Evolutionary conservation across 2,888 invertebrate species (phyloP).

Genomic region (Plagodis dolabraria): DNA sequence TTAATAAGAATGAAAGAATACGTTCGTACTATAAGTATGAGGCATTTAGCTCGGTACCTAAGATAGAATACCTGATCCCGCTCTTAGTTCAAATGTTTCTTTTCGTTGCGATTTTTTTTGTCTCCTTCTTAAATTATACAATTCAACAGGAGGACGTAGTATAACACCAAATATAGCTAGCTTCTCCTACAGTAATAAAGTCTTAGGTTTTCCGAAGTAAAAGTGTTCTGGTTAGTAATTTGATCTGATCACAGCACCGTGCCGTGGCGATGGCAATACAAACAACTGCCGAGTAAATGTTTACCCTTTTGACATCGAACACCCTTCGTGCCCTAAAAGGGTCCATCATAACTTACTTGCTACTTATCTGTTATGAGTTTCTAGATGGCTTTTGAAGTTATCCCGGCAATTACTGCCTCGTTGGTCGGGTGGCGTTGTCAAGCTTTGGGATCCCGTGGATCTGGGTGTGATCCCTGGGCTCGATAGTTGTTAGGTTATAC

Average conservation of each 20-base stretch:
- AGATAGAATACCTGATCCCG: too few relatives aligned
- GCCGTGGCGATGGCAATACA: constrained; percentile 6
- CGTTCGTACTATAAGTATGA: too few relatives aligned
- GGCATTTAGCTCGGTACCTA: too few relatives aligned
- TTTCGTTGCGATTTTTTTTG: too few relatives aligned
- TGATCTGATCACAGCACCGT: constrained; percentile 9
- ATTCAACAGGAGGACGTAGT: neutral
- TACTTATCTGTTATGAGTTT: neutral
- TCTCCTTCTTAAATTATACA: too few relatives aligned
- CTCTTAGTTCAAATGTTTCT: too few relatives aligned
- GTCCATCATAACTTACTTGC: constrained; percentile 1
- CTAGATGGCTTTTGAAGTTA: neutral
- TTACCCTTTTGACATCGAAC: constrained; percentile 20
- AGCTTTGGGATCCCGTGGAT: too few relatives aligned
- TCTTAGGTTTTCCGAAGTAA: neutral
- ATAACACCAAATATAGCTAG: neutral
- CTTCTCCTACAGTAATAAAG: neutral
- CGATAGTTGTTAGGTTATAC: too few relatives aligned
- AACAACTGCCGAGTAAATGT: constrained; percentile 28
- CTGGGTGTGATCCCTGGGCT: too few relatives aligned
- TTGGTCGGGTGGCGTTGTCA: too few relatives aligned
- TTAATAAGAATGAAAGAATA: too few relatives aligned
- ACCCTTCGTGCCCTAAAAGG: constrained; percentile 29
- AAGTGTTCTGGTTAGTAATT: constrained; percentile 8
- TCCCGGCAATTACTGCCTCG: neutral